Percentiles rank a stretch among this genome's conserved stretches.
These are phyloP conservation scores for Lepetodrilus schrolli DNA, from an alignment of 2,888 invertebrate species.

Conservation along the genomic window DNA sequence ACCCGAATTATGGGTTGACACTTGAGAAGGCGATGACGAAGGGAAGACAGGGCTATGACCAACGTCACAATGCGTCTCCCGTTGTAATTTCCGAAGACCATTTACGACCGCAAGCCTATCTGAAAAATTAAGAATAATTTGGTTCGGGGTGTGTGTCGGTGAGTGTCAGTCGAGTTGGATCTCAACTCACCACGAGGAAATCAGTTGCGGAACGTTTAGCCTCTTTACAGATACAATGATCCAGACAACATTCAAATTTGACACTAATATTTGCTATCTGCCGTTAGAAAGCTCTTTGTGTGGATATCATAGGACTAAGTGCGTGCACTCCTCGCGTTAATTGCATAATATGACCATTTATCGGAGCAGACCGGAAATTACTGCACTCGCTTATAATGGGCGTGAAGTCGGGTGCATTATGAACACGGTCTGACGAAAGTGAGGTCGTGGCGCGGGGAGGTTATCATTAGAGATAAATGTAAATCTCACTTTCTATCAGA, in stretches of 20 bases:
- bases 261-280: slow-evolving; percentile 28
- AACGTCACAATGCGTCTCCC: not conserved
- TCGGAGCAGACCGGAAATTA: slow-evolving; percentile 29
- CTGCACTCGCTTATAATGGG: slow-evolving; percentile 26
- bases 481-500: no score
- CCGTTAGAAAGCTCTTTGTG: slow-evolving; percentile 14
- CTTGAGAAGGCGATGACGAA: not conserved
- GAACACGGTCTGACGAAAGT: slow-evolving; percentile 14
- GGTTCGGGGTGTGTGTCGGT: not conserved
- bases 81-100: slow-evolving; percentile 4
- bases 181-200: not conserved
- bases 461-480: slow-evolving; percentile 7
- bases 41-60: not conserved
- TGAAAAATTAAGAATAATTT: slow-evolving; percentile 15
- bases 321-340: slow-evolving; percentile 11
- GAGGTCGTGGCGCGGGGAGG: no score
- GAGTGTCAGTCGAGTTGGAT: not conserved
- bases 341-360: slow-evolving; percentile 31
- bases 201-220: slow-evolving; percentile 13
- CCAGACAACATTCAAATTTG: slow-evolving; percentile 8
- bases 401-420: slow-evolving; percentile 16
- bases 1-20: not conserved
- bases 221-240: slow-evolving; percentile 17
- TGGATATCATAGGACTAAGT: slow-evolving; percentile 10
- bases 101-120: slow-evolving; percentile 10